Evolutionary conservation across 2,113 vertebrate species (phyloP).

Genomic region (Coregonus clupeaformis): DNA sequence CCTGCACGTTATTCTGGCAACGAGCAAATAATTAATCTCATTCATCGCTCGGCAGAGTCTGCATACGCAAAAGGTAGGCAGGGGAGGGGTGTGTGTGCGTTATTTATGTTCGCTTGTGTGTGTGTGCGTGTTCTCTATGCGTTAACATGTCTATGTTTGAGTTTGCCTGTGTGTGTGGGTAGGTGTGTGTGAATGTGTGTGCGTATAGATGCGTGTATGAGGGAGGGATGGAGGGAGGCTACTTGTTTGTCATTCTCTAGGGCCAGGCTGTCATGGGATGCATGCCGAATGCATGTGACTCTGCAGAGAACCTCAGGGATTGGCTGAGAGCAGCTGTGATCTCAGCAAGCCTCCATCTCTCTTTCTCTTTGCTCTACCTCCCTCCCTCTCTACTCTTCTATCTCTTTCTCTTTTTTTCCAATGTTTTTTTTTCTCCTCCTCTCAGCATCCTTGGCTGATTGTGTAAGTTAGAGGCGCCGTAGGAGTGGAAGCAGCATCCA

Average conservation of each 20-base stretch:
- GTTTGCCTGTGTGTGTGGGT: slow-evolving; percentile 2
- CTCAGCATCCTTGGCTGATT: slow-evolving; percentile 85
- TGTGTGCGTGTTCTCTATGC: slow-evolving; percentile 22
- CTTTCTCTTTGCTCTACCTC: slow-evolving; percentile 54
- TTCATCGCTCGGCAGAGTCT: slow-evolving; percentile 55
- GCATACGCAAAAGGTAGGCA: slow-evolving; percentile 63
- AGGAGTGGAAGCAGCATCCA: slow-evolving; percentile 77
- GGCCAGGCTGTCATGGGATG: slow-evolving; percentile 79
- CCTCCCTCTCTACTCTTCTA: slow-evolving; percentile 46
- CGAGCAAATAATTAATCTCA: slow-evolving; percentile 57
- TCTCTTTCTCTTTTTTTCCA: slow-evolving; percentile 56
- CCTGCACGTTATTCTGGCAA: slow-evolving; percentile 49
- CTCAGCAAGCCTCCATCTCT: slow-evolving; percentile 63
- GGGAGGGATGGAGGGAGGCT: slow-evolving; percentile 50
- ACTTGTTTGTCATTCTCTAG: slow-evolving; percentile 57
- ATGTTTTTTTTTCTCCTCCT: slow-evolving; percentile 56
- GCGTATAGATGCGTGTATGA: slow-evolving; percentile 3
- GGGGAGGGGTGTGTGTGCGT: slow-evolving; percentile 6
- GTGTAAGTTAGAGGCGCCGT: slow-evolving; percentile 77
- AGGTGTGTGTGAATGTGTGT: not conserved
- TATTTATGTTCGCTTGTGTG: not conserved
- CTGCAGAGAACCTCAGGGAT: slow-evolving; percentile 73
- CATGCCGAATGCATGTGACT: slow-evolving; percentile 86
- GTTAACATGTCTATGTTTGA: not conserved
- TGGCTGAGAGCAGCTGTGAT: slow-evolving; percentile 77